A percentile compares a stretch with the other conserved stretches of the same genome.
Conservation (phyloP, 2,113 vertebrate species). For the Acanthochromis polyacanthus region DNA sequence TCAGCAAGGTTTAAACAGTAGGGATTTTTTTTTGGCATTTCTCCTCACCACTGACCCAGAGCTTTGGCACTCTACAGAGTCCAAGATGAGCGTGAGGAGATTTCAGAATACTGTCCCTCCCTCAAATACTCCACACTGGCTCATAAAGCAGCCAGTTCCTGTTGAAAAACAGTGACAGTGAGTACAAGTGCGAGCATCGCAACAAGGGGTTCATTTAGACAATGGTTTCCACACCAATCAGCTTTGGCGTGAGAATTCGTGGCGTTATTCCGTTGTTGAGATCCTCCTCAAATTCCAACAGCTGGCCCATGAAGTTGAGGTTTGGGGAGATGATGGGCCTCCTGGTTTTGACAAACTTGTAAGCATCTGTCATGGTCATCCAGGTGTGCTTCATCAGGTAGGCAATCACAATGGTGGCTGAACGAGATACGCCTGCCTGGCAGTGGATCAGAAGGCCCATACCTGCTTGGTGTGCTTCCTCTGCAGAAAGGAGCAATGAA, state of each 20-base stretch:
- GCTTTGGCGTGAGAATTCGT: conserved; percentile 95
- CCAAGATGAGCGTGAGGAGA: conserved; percentile 59
- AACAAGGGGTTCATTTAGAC: conserved; percentile 83
- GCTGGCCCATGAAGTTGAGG: conserved; percentile 99
- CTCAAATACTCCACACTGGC: conserved; percentile 31
- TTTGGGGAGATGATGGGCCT: conserved; percentile 99
- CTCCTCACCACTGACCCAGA: conserved; percentile 65
- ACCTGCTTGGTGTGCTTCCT: conserved; percentile 97
- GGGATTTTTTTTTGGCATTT: conserved; percentile 78
- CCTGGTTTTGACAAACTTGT: conserved; percentile 98
- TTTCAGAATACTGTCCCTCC: conserved; percentile 47
- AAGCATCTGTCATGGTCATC: conserved; percentile 99
- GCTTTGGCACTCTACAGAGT: conserved; percentile 66
- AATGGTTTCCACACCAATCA: conserved; percentile 93
- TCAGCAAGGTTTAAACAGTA: conserved; percentile 71
- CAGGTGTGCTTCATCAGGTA: conserved; percentile 99
- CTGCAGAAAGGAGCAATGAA: conserved; percentile 80
- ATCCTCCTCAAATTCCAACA: conserved; percentile 98
- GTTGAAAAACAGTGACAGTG: conserved; percentile 33
- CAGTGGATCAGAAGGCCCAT: conserved; percentile 97
- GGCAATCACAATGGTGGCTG: conserved; percentile 98
- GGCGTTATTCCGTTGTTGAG: conserved; percentile 97
- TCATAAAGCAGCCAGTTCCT: conserved; percentile 39
- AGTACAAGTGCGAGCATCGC: conserved; percentile 33
- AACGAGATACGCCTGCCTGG: conserved; percentile 97